phyloP scores from a whole-genome alignment of 2,888 invertebrate genomes.

The Agriopis marginaria region DNA sequence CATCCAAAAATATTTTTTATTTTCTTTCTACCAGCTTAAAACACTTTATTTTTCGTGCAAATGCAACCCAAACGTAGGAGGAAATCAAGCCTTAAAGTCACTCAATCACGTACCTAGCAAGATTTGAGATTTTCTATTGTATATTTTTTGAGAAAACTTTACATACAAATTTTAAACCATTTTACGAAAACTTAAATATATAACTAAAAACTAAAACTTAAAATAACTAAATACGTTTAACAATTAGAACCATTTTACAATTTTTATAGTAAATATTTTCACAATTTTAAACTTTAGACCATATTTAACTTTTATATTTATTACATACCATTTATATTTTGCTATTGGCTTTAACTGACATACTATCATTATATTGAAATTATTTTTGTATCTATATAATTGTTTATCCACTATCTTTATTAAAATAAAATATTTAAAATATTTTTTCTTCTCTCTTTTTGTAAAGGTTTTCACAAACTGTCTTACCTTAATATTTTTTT shows the following conservation, averaged over 20 bases:
- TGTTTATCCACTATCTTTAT: too few species aligned
- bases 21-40: too few species aligned
- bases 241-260: neutral
- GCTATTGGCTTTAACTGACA: neutral
- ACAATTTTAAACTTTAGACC: neutral
- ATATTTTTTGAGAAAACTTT: neutral
- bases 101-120: too few species aligned
- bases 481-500: conserved; percentile 1
- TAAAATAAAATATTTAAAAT: too few species aligned
- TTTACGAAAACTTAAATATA: too few species aligned
- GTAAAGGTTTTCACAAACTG: neutral
- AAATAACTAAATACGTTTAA: too few species aligned
- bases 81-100: too few species aligned
- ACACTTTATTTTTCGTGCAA: too few species aligned
- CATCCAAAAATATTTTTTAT: too few species aligned
- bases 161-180: neutral
- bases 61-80: too few species aligned
- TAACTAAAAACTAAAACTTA: too few species aligned
- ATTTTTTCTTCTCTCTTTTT: neutral
- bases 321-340: neutral
- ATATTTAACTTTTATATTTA: neutral
- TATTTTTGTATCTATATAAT: neutral
- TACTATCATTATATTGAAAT: neutral
- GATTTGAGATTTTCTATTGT: too few species aligned
- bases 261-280: neutral